phyloP scores from a whole-genome alignment of 2,888 invertebrate genomes.

The Ochropleura plecta region DNA sequence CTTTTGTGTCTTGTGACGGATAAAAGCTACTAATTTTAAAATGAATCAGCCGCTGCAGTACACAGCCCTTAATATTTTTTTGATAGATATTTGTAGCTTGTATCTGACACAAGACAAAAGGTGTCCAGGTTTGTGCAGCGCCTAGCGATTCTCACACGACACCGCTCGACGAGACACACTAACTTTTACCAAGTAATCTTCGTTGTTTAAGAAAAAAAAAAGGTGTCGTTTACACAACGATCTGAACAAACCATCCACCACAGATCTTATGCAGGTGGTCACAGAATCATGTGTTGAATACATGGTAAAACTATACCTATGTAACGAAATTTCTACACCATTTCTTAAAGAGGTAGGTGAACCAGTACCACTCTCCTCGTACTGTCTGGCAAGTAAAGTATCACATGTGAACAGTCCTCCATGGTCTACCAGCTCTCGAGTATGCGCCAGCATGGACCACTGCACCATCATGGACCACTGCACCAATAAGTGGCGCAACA shows the following conservation, averaged over 20 bases:
- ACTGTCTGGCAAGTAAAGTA: conserved; percentile 1
- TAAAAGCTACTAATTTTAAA: no score
- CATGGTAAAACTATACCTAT: not conserved
- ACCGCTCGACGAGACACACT: not conserved
- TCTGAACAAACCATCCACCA: no score
- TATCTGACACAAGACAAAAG: no score
- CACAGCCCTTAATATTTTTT: no score
- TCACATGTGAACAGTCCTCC: conserved; percentile 38
- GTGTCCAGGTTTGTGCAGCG: no score
- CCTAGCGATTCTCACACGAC: not conserved
- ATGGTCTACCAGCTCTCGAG: conserved; percentile 66
- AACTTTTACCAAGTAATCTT: not conserved
- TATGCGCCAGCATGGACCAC: conserved; percentile 65
- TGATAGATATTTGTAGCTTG: no score
- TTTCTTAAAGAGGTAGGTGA: not conserved
- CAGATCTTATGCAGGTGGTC: not conserved
- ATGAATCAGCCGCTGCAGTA: no score
- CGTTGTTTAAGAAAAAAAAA: not conserved
- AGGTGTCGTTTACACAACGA: no score
- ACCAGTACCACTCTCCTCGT: not conserved
- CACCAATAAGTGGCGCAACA: conserved; percentile 65
- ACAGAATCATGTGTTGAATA: not conserved
- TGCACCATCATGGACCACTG: conserved; percentile 66
- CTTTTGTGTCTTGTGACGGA: no score
- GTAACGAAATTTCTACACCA: not conserved